phyloP scores from a whole-genome alignment of 1,140 invertebrate species.

The Nasonia vitripennis region DNA sequence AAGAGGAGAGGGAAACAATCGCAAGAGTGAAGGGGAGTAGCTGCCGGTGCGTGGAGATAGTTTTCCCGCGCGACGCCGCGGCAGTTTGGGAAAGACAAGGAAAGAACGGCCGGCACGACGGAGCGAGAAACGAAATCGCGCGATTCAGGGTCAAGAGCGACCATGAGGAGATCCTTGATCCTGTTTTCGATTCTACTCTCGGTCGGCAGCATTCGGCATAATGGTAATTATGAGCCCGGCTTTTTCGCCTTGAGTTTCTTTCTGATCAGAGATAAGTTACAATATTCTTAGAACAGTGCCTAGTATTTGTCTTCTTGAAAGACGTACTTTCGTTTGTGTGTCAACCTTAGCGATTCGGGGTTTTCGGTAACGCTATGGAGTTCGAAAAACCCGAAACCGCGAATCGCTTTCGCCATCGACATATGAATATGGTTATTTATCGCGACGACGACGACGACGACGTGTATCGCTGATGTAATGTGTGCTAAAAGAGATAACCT shows the following conservation, averaged over 20 bases:
- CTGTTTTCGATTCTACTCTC: conserved; percentile 35
- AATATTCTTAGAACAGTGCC: neutral
- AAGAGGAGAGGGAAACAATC: neutral
- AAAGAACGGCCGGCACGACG: neutral
- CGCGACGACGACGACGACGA: too few relatives aligned
- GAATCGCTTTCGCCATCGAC: too few relatives aligned
- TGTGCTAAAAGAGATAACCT: neutral
- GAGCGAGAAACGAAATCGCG: neutral
- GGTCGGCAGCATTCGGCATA: conserved; percentile 33
- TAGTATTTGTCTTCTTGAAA: neutral
- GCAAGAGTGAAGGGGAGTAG: neutral
- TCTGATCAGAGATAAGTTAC: too few relatives aligned
- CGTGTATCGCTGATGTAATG: neutral
- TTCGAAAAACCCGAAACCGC: neutral
- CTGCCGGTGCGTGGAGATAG: neutral
- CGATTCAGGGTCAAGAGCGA: conserved; percentile 19
- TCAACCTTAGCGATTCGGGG: too few relatives aligned
- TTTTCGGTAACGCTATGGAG: neutral
- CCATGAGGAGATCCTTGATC: conserved; percentile 30
- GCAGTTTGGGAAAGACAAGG: neutral
- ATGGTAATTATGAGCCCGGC: conserved; percentile 40
- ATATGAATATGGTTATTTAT: neutral
- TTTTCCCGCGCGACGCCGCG: neutral
- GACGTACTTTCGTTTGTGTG: too few relatives aligned
- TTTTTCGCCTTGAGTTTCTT: too few relatives aligned